phyloP scores from a whole-genome alignment of 2,797 vertebrate species.

The Macroramphosus scolopax region DNA sequence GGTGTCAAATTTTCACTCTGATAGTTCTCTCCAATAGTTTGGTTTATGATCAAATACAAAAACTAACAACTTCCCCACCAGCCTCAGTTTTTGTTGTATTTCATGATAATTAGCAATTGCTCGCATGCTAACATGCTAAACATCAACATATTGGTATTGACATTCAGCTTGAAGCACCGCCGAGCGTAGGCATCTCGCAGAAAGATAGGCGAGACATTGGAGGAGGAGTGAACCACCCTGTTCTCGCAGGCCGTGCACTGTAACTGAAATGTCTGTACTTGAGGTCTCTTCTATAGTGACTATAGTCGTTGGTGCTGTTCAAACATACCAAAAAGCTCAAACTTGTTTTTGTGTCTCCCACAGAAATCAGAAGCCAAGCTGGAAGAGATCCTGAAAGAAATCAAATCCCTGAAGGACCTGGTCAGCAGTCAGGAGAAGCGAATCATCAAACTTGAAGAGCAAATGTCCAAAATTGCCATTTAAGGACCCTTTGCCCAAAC shows the following conservation, averaged over 20 bases:
- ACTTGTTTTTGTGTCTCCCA: conserved; percentile 22
- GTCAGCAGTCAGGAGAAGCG: conserved; percentile 93
- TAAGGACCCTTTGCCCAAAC: conserved; percentile 71
- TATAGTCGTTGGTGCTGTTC: neutral
- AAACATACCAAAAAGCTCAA: conserved; percentile 2
- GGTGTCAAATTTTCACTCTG: too few relatives aligned
- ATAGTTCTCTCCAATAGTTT: too few relatives aligned
- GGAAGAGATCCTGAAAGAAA: conserved; percentile 96
- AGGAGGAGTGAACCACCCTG: too few relatives aligned
- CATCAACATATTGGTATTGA: neutral
- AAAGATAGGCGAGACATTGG: too few relatives aligned
- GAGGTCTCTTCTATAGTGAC: too few relatives aligned
- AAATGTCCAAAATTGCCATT: conserved; percentile 89
- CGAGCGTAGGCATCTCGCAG: too few relatives aligned
- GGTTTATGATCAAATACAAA: too few relatives aligned
- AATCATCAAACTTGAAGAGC: conserved; percentile 94
- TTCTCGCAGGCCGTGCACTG: too few relatives aligned
- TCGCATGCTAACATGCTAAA: neutral
- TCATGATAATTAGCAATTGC: neutral
- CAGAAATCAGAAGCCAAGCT: conserved; percentile 93
- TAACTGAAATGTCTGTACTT: too few relatives aligned
- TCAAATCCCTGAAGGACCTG: conserved; percentile 92
- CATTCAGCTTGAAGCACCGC: neutral
- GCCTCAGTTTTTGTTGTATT: neutral
- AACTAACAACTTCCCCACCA: neutral